A percentile compares a stretch with the other conserved stretches of the same genome.
Conservation (phyloP, 2,113 vertebrate species). For the Zosterops lateralis region DNA sequence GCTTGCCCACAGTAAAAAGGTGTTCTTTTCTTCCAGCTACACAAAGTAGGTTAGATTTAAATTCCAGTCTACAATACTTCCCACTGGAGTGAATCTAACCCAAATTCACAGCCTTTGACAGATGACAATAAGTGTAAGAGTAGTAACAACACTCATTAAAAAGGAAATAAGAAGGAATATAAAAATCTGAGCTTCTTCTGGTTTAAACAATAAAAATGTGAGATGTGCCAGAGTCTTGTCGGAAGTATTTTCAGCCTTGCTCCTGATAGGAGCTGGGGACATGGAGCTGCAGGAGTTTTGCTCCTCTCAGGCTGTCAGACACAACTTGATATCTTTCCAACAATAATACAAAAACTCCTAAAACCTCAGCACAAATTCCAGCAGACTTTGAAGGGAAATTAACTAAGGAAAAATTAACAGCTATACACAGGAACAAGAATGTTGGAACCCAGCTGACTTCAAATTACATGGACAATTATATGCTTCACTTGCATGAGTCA, state of each 20-base stretch:
- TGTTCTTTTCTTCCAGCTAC: neutral
- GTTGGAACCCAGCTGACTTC: neutral
- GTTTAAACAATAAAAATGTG: neutral
- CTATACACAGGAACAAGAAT: neutral
- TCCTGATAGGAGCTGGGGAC: neutral
- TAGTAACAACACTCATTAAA: neutral
- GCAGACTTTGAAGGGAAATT: neutral
- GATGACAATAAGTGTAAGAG: neutral
- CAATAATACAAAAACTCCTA: neutral
- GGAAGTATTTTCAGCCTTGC: neutral
- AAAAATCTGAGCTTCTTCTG: neutral
- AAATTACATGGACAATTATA: neutral
- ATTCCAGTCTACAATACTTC: neutral
- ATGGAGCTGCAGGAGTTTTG: neutral
- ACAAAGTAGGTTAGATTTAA: neutral
- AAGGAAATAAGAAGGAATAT: neutral
- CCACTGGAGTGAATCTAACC: neutral
- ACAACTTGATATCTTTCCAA: neutral
- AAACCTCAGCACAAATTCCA: neutral
- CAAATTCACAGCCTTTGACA: neutral
- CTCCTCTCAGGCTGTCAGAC: neutral
- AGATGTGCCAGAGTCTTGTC: neutral
- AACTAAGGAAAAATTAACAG: neutral
- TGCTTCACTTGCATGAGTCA: neutral
- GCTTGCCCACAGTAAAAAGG: neutral